Evolutionary conservation across 2,888 invertebrate species (phyloP).

Genomic region (Heliconius hortense): DNA sequence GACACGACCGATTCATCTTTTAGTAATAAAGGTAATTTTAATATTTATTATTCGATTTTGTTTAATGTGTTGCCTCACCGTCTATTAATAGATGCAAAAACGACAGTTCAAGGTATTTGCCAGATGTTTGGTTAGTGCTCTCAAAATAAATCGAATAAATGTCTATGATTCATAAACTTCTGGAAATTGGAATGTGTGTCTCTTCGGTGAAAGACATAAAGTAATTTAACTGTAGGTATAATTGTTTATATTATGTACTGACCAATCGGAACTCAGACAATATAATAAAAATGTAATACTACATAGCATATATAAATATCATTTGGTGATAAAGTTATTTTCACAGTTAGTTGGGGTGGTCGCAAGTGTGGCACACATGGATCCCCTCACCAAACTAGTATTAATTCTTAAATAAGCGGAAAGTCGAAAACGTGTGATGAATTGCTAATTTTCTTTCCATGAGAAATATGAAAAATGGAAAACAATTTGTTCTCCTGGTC

Average conservation of each 20-base stretch:
- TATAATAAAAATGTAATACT: background rate
- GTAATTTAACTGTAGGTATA: background rate
- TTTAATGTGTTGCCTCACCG: slow-evolving; percentile 30
- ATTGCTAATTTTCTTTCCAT: background rate
- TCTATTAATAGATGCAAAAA: slow-evolving; percentile 38
- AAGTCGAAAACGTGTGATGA: background rate
- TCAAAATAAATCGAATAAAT: slow-evolving; percentile 38
- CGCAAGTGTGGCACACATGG: background rate
- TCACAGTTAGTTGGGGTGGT: background rate
- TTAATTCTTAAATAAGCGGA: background rate
- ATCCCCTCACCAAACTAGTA: background rate
- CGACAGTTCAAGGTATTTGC: slow-evolving; percentile 42
- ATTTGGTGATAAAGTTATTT: background rate
- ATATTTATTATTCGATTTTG: slow-evolving; percentile 21
- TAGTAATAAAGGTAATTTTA: slow-evolving; percentile 51
- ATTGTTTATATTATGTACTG: background rate
- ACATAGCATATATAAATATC: background rate
- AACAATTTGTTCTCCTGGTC: background rate
- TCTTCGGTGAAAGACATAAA: slow-evolving; percentile 17
- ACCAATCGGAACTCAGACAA: background rate
- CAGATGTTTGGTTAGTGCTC: slow-evolving; percentile 41
- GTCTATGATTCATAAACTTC: slow-evolving; percentile 31
- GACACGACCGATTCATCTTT: slow-evolving; percentile 80
- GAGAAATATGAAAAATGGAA: background rate
- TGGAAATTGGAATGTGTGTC: slow-evolving; percentile 26